Evolutionary conservation across 2,797 vertebrate genomes (phyloP).

Genomic region (Meriones psammophilus): DNA sequence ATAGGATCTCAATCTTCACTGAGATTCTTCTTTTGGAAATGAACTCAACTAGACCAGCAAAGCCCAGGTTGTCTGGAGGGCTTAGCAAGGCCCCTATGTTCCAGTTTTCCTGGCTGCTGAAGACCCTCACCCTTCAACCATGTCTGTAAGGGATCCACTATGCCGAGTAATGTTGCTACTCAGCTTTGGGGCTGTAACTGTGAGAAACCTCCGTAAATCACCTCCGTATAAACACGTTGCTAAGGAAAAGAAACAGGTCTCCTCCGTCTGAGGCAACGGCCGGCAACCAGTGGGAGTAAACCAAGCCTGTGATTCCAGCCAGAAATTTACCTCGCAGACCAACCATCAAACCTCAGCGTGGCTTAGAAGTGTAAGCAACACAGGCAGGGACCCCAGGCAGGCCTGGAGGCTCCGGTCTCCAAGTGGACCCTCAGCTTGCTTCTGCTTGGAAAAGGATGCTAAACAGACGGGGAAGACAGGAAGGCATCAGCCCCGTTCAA

Average conservation of each 20-base stretch:
- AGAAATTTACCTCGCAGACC: slow-evolving; percentile 44
- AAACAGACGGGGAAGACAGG: not conserved
- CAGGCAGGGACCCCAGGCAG: not conserved
- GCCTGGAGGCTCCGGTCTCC: slow-evolving; percentile 8
- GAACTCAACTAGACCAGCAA: slow-evolving; percentile 9
- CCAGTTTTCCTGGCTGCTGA: slow-evolving; percentile 48
- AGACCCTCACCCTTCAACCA: slow-evolving; percentile 11
- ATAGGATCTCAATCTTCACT: not conserved
- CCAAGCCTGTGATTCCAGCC: slow-evolving; percentile 11
- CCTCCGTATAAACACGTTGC: not conserved
- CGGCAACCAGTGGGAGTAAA: slow-evolving; percentile 55
- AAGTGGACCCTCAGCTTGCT: slow-evolving; percentile 57
- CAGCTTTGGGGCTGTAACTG: not conserved
- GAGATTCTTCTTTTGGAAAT: not conserved
- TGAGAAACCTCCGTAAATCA: slow-evolving; percentile 38
- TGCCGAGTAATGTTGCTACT: not conserved
- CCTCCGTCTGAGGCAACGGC: slow-evolving; percentile 34
- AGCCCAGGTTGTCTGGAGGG: not conserved
- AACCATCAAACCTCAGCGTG: slow-evolving; percentile 24
- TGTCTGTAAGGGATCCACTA: not conserved
- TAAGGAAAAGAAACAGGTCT: slow-evolving; percentile 65
- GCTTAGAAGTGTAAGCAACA: not conserved
- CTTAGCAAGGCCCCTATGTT: not conserved
- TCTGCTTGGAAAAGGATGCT: slow-evolving; percentile 45
- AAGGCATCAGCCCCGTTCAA: not conserved